Evolutionary conservation across 2,888 invertebrate genomes (phyloP), one percentile per base, ranked within the genome.

Genomic region (Pristionchus exspectatus): DNA sequence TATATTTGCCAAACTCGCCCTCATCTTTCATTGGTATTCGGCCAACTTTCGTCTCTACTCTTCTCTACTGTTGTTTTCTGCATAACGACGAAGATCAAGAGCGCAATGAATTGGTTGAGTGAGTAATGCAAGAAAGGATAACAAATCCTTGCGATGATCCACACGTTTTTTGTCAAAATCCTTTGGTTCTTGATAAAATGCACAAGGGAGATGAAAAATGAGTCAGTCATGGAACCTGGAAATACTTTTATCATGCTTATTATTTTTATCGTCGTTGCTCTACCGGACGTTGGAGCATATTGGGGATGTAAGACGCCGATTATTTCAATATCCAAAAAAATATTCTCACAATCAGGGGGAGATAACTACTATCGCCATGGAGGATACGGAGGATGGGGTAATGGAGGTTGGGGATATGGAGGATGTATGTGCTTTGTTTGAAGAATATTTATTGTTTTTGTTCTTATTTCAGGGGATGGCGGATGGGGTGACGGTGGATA

Each of bases 341-440:
- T 50, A 12, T 50, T 3, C 44, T 50, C 44, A 44, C 9, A 5
- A 1, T n/a, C 63, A 63, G 63, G 63, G 63, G 69, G 69, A 30
- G 16, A 72, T 33, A 12, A 27, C 12, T 33, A 72, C 12, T 33
- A 72, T 72, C 16, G 33, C 72, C 21, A 74, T 24, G 74, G 81
- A 4, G 81, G 81, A n/a, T 81, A 81, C 81, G 81, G 81, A 24
- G 81, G 81, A 81, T 81, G 30, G 30, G 30, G 33, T 9, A 33
- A 72, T 72, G 30, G 72, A 72, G 63, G 63, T 24, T 69, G 30
- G 27, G 69, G 69, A n/a, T 18, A 14, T 24, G 69, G 69, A 69
- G 18, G 69, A 50, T 50, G 74, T 69, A 27, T 30, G 69, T 69
- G 24, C 59, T 59, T 27, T n/a, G 1, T 27, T 27, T 27, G 66